phyloP scores from a whole-genome alignment of 2,888 invertebrate genomes.

The Biston stratarius region DNA sequence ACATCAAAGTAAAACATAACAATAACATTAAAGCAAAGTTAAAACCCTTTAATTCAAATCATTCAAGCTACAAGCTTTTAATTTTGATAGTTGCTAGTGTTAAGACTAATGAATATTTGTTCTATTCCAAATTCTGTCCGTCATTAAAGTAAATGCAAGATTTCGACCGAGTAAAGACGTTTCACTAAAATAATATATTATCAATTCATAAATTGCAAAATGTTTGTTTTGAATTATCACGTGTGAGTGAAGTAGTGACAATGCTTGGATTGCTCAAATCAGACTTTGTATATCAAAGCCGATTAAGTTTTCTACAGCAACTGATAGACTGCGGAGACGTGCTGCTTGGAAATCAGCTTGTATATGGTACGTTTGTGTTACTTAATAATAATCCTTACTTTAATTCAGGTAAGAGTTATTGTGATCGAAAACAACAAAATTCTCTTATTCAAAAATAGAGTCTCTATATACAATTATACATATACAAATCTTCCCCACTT shows the following conservation, averaged over 20 bases:
- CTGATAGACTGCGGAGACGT: slow-evolving; percentile 80
- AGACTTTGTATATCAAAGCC: slow-evolving; percentile 77
- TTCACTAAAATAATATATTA: not conserved
- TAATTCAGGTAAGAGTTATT: not conserved
- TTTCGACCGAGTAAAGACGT: not conserved
- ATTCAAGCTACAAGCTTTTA: not conserved
- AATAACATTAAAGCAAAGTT: not conserved
- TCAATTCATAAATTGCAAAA: slow-evolving; percentile 9
- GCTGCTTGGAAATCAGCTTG: slow-evolving; percentile 66
- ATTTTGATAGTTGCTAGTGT: not conserved
- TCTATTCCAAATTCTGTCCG: not conserved
- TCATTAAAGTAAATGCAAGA: not conserved
- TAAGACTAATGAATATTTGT: not conserved
- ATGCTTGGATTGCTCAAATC: slow-evolving; percentile 79
- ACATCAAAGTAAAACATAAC: slow-evolving; percentile 10
- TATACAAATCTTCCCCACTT: not conserved
- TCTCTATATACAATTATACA: too few relatives aligned
- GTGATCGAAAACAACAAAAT: too few relatives aligned
- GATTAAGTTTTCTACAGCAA: slow-evolving; percentile 75
- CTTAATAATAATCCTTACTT: not conserved
- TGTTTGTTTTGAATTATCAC: slow-evolving; percentile 29
- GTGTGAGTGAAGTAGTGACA: slow-evolving; percentile 30
- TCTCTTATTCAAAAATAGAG: too few relatives aligned
- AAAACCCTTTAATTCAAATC: not conserved
- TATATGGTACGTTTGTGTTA: slow-evolving; percentile 62